A percentile compares a stretch with the other conserved stretches of the same genome.
Evolutionary conservation across 2,113 vertebrate genomes (phyloP).

Genomic region (Prietella phreatophila): DNA sequence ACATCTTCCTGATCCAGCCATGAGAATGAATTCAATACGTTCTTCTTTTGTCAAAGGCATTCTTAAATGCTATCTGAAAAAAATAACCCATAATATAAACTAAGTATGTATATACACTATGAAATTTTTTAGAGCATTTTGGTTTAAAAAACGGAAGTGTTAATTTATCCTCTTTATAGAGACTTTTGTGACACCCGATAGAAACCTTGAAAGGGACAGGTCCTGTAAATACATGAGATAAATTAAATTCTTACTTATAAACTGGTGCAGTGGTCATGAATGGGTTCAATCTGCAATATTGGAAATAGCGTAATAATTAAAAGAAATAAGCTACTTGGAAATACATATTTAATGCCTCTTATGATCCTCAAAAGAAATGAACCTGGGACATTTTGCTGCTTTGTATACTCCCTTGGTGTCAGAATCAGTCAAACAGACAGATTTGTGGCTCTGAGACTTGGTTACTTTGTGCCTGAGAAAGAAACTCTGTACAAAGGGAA

Average conservation of each 20-base stretch:
- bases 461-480: constrained; percentile 15
- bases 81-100: no score
- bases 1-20: no score
- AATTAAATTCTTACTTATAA: not conserved
- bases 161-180: no score
- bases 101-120: no score
- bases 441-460: not conserved
- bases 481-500: constrained; percentile 1
- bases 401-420: not conserved
- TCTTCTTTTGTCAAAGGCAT: no score
- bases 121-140: no score
- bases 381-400: constrained; percentile 8
- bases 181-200: not conserved
- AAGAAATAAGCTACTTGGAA: not conserved
- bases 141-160: no score
- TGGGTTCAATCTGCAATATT: not conserved
- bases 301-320: not conserved
- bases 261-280: not conserved
- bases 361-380: not conserved
- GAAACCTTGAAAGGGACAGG: not conserved
- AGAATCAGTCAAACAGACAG: not conserved
- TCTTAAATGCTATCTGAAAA: no score
- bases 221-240: not conserved
- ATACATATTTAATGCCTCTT: not conserved
- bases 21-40: no score